Evolutionary conservation across 2,888 invertebrate species (phyloP).

Genomic region (Xestia rhomboidea): DNA sequence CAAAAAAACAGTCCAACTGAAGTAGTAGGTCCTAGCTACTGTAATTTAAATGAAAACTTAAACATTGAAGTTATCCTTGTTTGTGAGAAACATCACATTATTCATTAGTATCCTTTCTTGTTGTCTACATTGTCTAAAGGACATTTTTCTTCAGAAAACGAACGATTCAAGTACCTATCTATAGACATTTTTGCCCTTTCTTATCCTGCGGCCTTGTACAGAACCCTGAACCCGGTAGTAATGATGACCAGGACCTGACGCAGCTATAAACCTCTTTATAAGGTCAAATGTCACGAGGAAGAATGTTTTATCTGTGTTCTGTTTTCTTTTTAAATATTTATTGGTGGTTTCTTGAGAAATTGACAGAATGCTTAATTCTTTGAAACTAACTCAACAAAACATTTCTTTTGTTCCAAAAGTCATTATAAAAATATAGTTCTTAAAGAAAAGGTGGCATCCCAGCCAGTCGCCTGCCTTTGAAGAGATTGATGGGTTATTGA

Average conservation of each 20-base stretch:
- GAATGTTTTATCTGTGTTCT: conserved; percentile 9
- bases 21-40: background rate
- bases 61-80: background rate
- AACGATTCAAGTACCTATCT: background rate
- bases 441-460: no score
- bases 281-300: conserved; percentile 29
- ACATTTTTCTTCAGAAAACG: background rate
- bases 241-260: conserved; percentile 14
- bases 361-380: background rate
- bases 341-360: conserved; percentile 1
- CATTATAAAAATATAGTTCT: no score
- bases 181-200: conserved; percentile 31
- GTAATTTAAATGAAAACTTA: background rate
- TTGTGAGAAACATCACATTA: conserved; percentile 22
- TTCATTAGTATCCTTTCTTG: background rate
- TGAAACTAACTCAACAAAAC: no score
- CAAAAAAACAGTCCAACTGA: background rate
- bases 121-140: background rate
- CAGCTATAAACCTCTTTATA: conserved; percentile 9
- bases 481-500: background rate
- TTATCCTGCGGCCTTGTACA: conserved; percentile 3
- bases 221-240: conserved; percentile 51
- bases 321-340: conserved; percentile 11
- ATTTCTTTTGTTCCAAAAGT: no score
- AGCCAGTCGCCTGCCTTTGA: no score